Evolutionary conservation across 2,113 vertebrate genomes (phyloP).

Genomic region (Syngnathus floridae): DNA sequence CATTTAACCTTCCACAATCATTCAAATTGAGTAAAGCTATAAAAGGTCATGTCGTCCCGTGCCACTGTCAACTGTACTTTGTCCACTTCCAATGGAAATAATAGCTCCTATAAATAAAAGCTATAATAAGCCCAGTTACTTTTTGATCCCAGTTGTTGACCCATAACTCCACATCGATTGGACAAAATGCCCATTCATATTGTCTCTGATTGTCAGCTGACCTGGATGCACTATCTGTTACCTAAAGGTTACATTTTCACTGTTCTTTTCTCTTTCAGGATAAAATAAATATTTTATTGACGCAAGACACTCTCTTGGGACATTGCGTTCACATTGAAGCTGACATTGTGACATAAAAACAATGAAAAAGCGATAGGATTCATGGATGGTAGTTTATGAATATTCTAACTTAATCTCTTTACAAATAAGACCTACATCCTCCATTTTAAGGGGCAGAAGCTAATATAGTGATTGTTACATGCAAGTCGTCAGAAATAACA

Average conservation of each 20-base stretch:
- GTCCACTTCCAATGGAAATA: constrained; percentile 21
- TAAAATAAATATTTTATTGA: too few relatives aligned
- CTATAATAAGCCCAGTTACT: constrained; percentile 14
- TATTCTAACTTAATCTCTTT: too few relatives aligned
- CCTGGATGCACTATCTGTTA: constrained; percentile 28
- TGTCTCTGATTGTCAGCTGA: constrained; percentile 23
- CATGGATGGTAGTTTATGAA: too few relatives aligned
- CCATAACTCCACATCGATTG: constrained; percentile 16
- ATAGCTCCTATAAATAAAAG: constrained; percentile 19
- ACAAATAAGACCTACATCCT: too few relatives aligned
- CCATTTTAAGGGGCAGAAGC: too few relatives aligned
- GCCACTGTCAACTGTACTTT: background rate
- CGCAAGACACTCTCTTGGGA: too few relatives aligned
- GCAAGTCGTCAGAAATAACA: too few relatives aligned
- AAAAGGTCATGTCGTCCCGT: constrained; percentile 28
- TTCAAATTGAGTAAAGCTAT: constrained; percentile 19
- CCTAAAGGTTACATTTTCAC: background rate
- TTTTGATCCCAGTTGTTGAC: constrained; percentile 36
- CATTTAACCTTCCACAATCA: constrained; percentile 12
- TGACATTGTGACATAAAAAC: too few relatives aligned
- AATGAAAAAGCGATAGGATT: too few relatives aligned
- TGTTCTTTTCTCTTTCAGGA: too few relatives aligned
- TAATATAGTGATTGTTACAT: too few relatives aligned
- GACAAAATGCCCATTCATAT: constrained; percentile 5
- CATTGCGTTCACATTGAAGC: too few relatives aligned